These are phyloP conservation scores for Dolomedes plantarius DNA, from an alignment of 2,888 invertebrate species.

Conservation along the genomic window DNA sequence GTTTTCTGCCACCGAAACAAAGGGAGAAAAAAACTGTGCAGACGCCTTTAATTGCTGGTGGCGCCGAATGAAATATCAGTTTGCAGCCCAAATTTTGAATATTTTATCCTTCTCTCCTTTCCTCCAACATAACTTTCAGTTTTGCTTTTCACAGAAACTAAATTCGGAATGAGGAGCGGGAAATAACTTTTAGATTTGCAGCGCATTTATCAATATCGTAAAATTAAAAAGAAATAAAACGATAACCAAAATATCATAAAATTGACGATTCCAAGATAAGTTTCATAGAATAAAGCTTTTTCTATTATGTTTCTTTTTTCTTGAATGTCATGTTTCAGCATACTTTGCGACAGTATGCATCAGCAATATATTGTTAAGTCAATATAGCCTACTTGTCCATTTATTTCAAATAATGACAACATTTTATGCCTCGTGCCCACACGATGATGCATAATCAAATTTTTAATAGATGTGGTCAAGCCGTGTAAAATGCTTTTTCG, in stretches of 20 bases:
- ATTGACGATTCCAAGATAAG: too few species aligned
- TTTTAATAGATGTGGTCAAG: too few species aligned
- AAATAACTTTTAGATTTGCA: slow-evolving; percentile 8
- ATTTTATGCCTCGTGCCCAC: too few species aligned
- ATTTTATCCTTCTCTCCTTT: neutral
- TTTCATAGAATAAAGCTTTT: too few species aligned
- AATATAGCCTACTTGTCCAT: too few species aligned
- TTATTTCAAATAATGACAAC: too few species aligned
- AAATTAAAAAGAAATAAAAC: neutral
- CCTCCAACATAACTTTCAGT: neutral
- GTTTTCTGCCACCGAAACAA: slow-evolving; percentile 3
- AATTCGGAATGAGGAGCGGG: neutral
- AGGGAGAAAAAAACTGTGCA: neutral
- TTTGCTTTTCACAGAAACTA: neutral
- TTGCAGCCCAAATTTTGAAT: slow-evolving; percentile 3
- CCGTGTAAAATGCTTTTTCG: too few species aligned
- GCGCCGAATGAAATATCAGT: slow-evolving; percentile 13
- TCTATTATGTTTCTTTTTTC: too few species aligned
- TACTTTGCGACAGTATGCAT: too few species aligned
- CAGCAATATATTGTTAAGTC: too few species aligned
- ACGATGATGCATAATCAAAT: too few species aligned
- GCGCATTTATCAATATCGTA: neutral
- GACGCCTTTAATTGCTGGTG: slow-evolving; percentile 5
- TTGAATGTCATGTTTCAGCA: too few species aligned
- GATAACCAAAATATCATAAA: neutral